A percentile compares a stretch with the other conserved stretches of the same genome.
phyloP scores from a whole-genome alignment of 2,888 invertebrate species.

The Sinotaia quadrata region DNA sequence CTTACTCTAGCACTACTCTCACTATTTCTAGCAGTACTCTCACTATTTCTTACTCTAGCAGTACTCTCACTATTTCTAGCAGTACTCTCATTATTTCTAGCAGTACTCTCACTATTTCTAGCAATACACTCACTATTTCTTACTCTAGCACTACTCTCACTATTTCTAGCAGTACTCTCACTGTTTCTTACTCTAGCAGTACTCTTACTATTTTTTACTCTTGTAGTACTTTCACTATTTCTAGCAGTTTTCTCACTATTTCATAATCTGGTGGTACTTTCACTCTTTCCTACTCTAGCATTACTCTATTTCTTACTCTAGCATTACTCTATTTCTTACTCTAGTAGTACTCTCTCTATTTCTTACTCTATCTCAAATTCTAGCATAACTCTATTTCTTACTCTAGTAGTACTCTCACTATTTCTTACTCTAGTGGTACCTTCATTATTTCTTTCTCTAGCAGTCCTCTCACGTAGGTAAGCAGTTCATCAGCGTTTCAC shows the following conservation, averaged over 20 bases:
- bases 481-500: too few relatives aligned
- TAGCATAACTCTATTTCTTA: too few relatives aligned
- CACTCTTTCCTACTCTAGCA: constrained; percentile 16
- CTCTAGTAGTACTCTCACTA: too few relatives aligned
- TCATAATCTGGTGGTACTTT: constrained; percentile 17
- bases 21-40: constrained; percentile 2
- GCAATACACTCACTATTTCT: constrained; percentile 11
- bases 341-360: constrained; percentile 1
- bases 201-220: not conserved
- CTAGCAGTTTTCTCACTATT: constrained; percentile 2
- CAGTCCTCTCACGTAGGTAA: constrained; percentile 6
- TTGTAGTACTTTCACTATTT: not conserved
- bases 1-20: too few relatives aligned
- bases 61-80: too few relatives aligned
- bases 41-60: not conserved
- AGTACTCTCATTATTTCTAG: not conserved
- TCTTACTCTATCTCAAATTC: not conserved
- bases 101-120: not conserved
- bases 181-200: too few relatives aligned
- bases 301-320: not conserved
- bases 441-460: too few relatives aligned
- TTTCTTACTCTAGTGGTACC: not conserved
- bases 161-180: constrained; percentile 1
- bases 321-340: not conserved
- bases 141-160: constrained; percentile 18